Evolutionary conservation across 2,797 vertebrate genomes (phyloP).

Genomic region (Anguilla megastoma): DNA sequence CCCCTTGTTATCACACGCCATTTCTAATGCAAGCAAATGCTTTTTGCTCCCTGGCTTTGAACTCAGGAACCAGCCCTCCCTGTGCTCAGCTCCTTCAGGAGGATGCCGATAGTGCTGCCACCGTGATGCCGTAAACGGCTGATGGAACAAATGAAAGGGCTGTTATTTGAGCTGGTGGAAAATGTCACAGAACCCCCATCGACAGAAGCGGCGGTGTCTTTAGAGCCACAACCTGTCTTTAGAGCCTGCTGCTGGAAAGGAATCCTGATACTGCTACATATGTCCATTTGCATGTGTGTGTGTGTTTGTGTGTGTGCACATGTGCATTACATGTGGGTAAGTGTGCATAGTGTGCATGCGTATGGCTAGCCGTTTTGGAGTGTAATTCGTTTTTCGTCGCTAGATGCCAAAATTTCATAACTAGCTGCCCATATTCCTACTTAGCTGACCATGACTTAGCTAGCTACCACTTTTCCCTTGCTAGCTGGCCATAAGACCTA

Average conservation of each 20-base stretch:
- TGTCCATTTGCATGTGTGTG: background rate
- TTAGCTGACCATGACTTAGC: too few species aligned
- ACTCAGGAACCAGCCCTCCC: background rate
- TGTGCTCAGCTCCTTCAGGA: background rate
- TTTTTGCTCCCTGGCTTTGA: background rate
- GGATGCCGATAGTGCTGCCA: background rate
- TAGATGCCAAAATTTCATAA: too few species aligned
- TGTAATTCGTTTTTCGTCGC: too few species aligned
- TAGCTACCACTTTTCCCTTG: too few species aligned
- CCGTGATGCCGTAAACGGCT: background rate
- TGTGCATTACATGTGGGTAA: background rate
- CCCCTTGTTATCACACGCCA: background rate
- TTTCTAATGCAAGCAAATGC: background rate
- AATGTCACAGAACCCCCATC: background rate
- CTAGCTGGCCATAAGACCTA: too few species aligned
- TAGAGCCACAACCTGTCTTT: background rate
- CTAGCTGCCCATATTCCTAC: too few species aligned
- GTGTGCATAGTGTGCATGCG: background rate
- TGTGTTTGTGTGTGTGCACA: background rate
- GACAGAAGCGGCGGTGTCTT: background rate
- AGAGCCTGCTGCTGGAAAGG: background rate
- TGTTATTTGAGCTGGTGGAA: conserved; percentile 6
- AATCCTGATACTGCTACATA: background rate
- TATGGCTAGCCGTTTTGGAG: too few species aligned
- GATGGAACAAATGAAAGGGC: conserved; percentile 1